Conservation (phyloP, 2,888 invertebrate species). For the Lasiommata megera region DNA sequence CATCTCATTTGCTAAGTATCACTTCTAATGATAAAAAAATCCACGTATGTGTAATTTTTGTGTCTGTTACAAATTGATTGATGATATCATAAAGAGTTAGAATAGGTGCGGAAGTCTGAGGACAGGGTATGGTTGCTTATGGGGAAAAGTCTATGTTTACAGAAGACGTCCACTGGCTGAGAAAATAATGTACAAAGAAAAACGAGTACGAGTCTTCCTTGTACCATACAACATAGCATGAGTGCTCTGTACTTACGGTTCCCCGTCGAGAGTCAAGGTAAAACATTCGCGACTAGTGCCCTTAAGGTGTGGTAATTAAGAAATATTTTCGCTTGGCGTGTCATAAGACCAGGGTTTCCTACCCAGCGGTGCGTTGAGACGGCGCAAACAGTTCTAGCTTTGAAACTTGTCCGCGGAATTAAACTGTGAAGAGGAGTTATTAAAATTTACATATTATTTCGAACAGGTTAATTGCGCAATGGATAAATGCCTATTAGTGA, state of each 20-base stretch:
- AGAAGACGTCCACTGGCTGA: no score
- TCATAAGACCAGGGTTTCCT: conserved; percentile 56
- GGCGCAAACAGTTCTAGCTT: conserved; percentile 56
- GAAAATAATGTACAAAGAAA: no score
- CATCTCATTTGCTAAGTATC: no score
- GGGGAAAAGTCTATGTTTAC: no score
- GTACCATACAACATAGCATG: conserved; percentile 45
- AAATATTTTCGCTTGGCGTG: conserved; percentile 69
- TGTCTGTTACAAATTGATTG: no score
- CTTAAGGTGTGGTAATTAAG: conserved; percentile 71
- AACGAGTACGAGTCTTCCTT: conserved; percentile 22
- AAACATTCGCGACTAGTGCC: conserved; percentile 61
- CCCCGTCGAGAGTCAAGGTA: conserved; percentile 47
- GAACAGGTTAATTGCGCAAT: conserved; percentile 3
- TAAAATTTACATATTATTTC: conserved; percentile 43
- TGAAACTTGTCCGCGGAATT: conserved; percentile 60
- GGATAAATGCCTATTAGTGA: not conserved
- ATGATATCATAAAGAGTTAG: no score
- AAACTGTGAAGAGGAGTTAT: conserved; percentile 62
- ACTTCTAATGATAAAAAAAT: no score
- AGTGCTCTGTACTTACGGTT: conserved; percentile 56
- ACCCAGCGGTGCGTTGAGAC: conserved; percentile 55
- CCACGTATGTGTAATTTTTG: no score
- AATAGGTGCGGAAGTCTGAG: no score
- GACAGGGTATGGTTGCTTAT: no score